Evolutionary conservation across 2,113 vertebrate genomes (phyloP).

Genomic region (Blennius ocellaris): DNA sequence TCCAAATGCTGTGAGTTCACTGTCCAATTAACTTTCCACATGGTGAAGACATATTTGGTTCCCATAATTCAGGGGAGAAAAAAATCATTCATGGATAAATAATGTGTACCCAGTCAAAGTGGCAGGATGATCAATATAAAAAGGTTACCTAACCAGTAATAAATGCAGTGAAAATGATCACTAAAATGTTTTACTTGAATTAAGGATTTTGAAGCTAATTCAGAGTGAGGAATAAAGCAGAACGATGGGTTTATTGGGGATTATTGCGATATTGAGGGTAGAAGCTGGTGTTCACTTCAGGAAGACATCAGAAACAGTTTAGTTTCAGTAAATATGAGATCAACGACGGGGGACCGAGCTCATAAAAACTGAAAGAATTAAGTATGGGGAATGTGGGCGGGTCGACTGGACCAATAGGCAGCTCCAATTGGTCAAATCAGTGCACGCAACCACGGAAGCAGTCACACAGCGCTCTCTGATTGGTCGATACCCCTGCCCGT

Average conservation of each 20-base stretch:
- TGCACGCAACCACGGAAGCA: not conserved
- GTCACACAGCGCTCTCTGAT: constrained; percentile 43
- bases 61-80: not conserved
- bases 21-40: not conserved
- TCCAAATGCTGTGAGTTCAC: not conserved
- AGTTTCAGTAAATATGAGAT: no score
- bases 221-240: no score
- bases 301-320: no score
- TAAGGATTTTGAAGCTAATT: no score
- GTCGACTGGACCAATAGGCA: not conserved
- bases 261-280: no score
- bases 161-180: no score
- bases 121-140: no score
- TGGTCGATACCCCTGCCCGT: constrained; percentile 55
- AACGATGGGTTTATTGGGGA: no score
- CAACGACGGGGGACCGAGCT: no score
- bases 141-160: no score
- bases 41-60: not conserved
- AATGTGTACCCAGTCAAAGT: not conserved
- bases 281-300: no score
- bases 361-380: constrained; percentile 30
- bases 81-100: not conserved
- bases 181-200: no score
- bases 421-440: constrained; percentile 60
- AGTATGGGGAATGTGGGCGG: constrained; percentile 20